Base-by-base conservation (phyloP, 2,113 vertebrate genomes). In the Thymallus thymallus region DNA sequence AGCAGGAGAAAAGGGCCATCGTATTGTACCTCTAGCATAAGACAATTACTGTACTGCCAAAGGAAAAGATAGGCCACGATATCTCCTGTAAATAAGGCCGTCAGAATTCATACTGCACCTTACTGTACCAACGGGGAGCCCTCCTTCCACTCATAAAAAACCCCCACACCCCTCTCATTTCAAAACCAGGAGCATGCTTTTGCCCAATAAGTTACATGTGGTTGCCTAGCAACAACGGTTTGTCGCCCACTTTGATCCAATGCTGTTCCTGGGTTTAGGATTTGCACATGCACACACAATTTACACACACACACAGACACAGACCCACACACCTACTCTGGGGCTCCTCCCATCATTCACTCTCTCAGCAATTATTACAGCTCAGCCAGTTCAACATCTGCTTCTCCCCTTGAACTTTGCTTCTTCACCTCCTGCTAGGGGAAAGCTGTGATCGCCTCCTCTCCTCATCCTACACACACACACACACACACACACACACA, bases 141-240 rank as follows among this genome's bases (percentile, higher is more conserved):
- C 48, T 23, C 67, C 22, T 7, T 35, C 32, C 20, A 10, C 66
- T 6, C 41, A 13, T 41, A 26, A n/a, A 45, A 45, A 35, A 35
- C 23, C 18, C 13, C n/a, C 63, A 22, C 68, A 73, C 77, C 74
- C 73, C 64, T 58, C 48, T 16, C 12, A 51, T 72, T 74, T 78
- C 60, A 80, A 62, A 55, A 77, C 55, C 66, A 61, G 56, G 70
- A 66, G 68, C 75, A 32, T 45, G 69, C 70, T 71, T 79, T n/a
- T 29, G 22, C 69, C 73, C 76, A 56, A 82, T 77, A 69, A 78
- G 62, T 82, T 68, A 80, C 71, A 80, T 76, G 6, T 78, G 72
- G 81, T 85, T 79, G 72, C 86, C 79, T 86, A 84, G 84, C 86
- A 86, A 86, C 82, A 81, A 70, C 61, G 73, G 68, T 75, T 60